Base-by-base conservation (phyloP, 2,888 invertebrate genomes). In the Andrena flavipes region DNA sequence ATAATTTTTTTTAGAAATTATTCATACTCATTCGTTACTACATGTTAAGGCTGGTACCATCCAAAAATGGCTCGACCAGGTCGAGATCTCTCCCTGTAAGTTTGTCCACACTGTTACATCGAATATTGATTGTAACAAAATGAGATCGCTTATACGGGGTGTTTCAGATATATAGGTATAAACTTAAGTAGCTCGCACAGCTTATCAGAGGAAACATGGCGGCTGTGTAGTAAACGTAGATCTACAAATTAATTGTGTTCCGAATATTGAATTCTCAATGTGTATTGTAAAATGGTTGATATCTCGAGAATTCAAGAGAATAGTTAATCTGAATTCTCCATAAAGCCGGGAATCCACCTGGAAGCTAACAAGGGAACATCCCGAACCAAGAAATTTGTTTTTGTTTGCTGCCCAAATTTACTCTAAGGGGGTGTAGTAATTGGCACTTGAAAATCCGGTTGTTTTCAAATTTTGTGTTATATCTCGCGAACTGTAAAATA, bases 41-140 rank as follows among this genome's bases (percentile, higher is more conserved):
- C 20, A 51, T 20, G 20, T 51, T 54, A 54, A 54, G 23, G 23
- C 20, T n/a, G 54, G 3, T 54, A 8, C 3, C 54, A 54, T 54
- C 2, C 0, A 54, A 54, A 54, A 54, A 54, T 10, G 23, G 10
- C 4, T 56, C 23, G 26, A 23, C 4, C 10, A 26, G 23, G 56
- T 23, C 23, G 10, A 23, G 1, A 8, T 10, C 23, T 26, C 23
- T 20, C 3, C 13, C 10, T 23, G 10, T 23, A 56, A 71, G 35
- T 68, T 68, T 20, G 10, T 33, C 51, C 35, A 30, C 5, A 20
- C 2, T 1, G 13, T 23, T 6, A 59, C 16, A 8, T 48, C 26
- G 30, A 51, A 16, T 70, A 20, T 70, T 76, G 29, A 6, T 62
- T 16, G 30, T 10, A 29, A 23, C 1, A 20, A 62, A 80, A 49